A percentile compares a stretch with the other conserved stretches of the same genome.
phyloP scores from a whole-genome alignment of 2,888 invertebrate genomes.

The Pinctada fucata region DNA sequence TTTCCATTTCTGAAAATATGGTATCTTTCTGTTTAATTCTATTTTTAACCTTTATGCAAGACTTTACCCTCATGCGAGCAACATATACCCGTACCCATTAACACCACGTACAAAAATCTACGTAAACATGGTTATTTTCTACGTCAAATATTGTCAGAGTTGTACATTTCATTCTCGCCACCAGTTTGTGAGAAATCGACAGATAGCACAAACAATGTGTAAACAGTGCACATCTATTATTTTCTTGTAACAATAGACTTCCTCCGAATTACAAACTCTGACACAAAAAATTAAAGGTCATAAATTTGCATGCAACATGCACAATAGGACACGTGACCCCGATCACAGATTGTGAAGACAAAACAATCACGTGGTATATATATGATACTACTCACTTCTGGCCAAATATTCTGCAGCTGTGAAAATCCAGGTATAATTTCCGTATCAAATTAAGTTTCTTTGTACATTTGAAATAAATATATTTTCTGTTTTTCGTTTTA shows the following conservation, averaged over 20 bases:
- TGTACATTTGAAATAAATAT: too few species aligned
- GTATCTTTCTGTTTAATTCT: not conserved
- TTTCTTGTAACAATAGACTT: not conserved
- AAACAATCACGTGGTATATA: not conserved
- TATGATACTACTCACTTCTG: conserved; percentile 18
- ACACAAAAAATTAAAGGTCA: not conserved
- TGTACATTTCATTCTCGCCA: too few species aligned
- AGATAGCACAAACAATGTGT: too few species aligned
- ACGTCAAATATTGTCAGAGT: not conserved
- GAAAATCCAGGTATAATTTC: conserved; percentile 11
- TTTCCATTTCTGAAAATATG: conserved; percentile 66
- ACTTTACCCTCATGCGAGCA: not conserved
- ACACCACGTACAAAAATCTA: not conserved
- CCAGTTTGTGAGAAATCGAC: too few species aligned
- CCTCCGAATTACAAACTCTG: not conserved
- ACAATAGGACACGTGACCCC: not conserved
- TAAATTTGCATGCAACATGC: not conserved
- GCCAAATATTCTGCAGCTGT: conserved; percentile 24
- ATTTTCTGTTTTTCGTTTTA: too few species aligned
- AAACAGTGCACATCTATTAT: too few species aligned
- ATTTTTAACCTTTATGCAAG: not conserved
- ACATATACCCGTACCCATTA: too few species aligned
- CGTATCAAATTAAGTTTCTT: too few species aligned
- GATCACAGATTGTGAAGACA: not conserved
- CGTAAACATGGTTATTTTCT: conserved; percentile 14